A percentile compares a stretch with the other conserved stretches of the same genome.
phyloP scores from a whole-genome alignment of 2,888 invertebrate species.

The Invenusta paracnida region DNA sequence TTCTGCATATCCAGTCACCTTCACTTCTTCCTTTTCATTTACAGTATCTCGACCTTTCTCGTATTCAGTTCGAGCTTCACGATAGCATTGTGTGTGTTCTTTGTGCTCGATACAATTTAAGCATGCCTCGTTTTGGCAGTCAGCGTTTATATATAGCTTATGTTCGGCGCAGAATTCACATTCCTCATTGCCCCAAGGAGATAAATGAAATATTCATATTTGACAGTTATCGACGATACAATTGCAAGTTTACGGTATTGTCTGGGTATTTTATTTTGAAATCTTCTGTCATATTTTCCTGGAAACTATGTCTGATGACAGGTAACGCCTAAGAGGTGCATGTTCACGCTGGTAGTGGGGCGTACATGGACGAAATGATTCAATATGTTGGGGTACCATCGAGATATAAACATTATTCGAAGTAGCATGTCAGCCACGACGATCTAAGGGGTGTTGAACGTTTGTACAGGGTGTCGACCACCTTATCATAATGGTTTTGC shows the following conservation, averaged over 20 bases:
- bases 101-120: not conserved
- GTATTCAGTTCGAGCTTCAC: not conserved
- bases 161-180: not conserved
- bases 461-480: no score
- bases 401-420: not conserved
- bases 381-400: not conserved
- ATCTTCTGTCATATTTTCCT: not conserved
- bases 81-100: not conserved
- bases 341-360: not conserved
- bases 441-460: not conserved
- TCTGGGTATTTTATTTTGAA: not conserved
- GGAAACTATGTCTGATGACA: not conserved
- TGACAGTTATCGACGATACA: not conserved
- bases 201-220: not conserved
- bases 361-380: not conserved
- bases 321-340: not conserved
- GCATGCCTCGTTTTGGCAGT: not conserved
- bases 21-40: not conserved
- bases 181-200: not conserved
- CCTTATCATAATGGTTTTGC: no score
- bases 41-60: not conserved
- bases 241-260: not conserved
- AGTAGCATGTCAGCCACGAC: not conserved
- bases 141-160: not conserved
- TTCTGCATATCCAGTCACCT: not conserved